Conservation (phyloP, 2,888 invertebrate species). For the Danaus chrysippus region DNA sequence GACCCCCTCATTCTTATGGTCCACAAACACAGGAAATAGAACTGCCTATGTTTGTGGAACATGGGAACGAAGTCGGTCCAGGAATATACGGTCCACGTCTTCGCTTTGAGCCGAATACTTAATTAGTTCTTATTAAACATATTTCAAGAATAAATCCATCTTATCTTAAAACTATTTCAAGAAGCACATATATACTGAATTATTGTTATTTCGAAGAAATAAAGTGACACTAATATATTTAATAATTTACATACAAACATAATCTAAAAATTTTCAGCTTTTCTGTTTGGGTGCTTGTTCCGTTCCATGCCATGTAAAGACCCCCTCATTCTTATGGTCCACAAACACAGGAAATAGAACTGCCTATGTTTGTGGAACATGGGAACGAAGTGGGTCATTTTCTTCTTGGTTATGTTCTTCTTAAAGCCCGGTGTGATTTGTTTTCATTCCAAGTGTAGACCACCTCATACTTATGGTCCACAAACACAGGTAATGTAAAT, state of each 20-base stretch:
- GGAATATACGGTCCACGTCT: no score
- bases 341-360: constrained; percentile 8
- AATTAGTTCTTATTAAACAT: no score
- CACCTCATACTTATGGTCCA: constrained; percentile 4
- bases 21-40: constrained; percentile 3
- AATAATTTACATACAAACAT: no score
- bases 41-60: constrained; percentile 6
- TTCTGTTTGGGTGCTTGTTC: no score
- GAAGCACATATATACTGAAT: no score
- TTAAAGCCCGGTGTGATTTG: not conserved
- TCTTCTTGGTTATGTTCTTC: not conserved
- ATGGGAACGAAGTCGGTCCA: not conserved
- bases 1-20: not conserved
- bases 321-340: not conserved
- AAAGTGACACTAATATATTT: no score
- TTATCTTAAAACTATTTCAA: no score
- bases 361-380: constrained; percentile 6
- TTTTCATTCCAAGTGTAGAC: not conserved
- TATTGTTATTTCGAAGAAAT: no score
- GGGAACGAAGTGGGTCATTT: not conserved
- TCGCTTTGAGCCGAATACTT: no score
- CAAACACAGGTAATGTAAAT: constrained; percentile 6
- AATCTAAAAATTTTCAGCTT: no score
- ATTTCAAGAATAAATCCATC: no score
- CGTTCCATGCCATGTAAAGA: no score